phyloP scores from a whole-genome alignment of 2,797 vertebrate genomes.

The Diglossa cyanea region DNA sequence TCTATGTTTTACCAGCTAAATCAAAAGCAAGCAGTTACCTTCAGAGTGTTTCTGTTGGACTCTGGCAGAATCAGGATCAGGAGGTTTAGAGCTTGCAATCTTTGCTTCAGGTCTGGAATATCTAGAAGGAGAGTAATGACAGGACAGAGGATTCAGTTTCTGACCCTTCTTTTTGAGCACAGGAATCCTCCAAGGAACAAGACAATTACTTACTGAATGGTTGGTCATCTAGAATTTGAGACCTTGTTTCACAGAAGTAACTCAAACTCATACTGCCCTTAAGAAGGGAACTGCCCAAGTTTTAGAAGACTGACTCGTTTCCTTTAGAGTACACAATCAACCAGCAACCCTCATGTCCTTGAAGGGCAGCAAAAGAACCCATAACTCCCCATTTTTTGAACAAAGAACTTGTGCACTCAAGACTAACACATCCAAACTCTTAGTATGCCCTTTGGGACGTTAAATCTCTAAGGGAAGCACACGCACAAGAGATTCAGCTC shows the following conservation, averaged over 20 bases:
- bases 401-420: neutral
- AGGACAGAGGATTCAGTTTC: neutral
- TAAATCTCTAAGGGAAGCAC: neutral
- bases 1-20: neutral
- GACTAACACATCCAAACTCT: neutral
- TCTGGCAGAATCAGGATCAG: conserved; percentile 89
- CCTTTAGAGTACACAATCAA: neutral
- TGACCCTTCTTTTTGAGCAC: neutral
- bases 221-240: neutral
- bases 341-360: neutral
- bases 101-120: conserved; percentile 87
- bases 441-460: neutral
- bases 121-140: conserved; percentile 63
- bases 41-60: conserved; percentile 87
- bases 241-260: neutral
- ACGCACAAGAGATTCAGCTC: neutral
- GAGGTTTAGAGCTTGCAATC: conserved; percentile 88
- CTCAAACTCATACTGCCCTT: neutral
- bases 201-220: neutral
- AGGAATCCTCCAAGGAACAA: neutral
- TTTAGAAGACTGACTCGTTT: neutral
- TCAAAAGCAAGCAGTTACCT: conserved; percentile 72
- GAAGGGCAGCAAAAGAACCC: neutral
- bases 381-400: neutral
- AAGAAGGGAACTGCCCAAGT: neutral